A percentile compares a stretch with the other conserved stretches of the same genome.
phyloP scores from a whole-genome alignment of 1,140 invertebrate genomes.

The Drosophila guanche region DNA sequence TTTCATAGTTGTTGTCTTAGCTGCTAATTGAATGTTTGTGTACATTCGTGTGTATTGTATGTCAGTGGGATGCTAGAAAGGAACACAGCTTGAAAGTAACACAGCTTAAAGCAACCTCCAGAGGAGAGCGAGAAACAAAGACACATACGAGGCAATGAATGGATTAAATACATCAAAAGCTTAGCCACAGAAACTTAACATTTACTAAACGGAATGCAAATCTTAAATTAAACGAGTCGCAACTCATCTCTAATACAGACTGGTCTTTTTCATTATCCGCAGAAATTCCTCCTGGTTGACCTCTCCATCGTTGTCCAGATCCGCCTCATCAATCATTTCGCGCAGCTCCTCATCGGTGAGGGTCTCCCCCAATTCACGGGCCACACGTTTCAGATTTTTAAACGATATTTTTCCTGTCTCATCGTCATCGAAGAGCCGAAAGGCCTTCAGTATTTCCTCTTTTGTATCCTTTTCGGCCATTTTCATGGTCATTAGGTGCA shows the following conservation, averaged over 20 bases:
- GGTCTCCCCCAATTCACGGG: slow-evolving; percentile 96
- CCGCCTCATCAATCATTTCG: slow-evolving; percentile 99
- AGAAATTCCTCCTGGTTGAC: slow-evolving; percentile 98
- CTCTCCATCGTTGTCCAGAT: slow-evolving; percentile 97
- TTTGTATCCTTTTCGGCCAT: slow-evolving; percentile 98
- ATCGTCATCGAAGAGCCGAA: slow-evolving; percentile 97
- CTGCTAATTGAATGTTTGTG: slow-evolving; percentile 13
- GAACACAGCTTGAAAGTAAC: slow-evolving; percentile 17
- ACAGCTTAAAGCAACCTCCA: slow-evolving; percentile 17
- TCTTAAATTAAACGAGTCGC: slow-evolving; percentile 25
- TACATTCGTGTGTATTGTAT: not conserved
- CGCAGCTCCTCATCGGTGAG: slow-evolving; percentile 97
- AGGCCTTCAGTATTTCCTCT: slow-evolving; percentile 98
- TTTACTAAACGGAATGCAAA: slow-evolving; percentile 1
- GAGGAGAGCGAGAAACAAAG: no score
- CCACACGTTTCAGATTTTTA: slow-evolving; percentile 97
- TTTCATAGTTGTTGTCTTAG: slow-evolving; percentile 7
- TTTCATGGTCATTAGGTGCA: slow-evolving; percentile 96
- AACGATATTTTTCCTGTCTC: slow-evolving; percentile 97
- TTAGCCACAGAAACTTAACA: no score
- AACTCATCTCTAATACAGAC: slow-evolving; percentile 89
- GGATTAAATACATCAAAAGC: no score
- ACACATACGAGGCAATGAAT: no score
- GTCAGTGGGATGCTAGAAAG: slow-evolving; percentile 5
- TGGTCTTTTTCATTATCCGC: slow-evolving; percentile 98